A percentile compares a stretch with the other conserved stretches of the same genome.
Evolutionary conservation across 1,140 invertebrate genomes (phyloP).

Genomic region (Cyclargus thomasi): DNA sequence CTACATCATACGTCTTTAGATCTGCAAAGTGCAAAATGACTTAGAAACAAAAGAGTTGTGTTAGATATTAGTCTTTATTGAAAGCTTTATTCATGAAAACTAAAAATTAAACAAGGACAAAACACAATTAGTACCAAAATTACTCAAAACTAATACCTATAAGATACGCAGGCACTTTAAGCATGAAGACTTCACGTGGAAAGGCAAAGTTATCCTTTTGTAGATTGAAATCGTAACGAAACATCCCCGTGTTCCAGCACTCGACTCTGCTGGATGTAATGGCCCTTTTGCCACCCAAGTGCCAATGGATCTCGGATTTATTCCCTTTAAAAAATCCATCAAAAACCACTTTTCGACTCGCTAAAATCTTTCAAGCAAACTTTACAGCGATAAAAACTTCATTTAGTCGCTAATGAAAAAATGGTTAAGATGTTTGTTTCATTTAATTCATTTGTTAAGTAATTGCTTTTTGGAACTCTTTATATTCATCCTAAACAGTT

Average conservation of each 20-base stretch:
- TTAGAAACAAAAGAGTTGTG: no score
- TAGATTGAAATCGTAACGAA: slow-evolving; percentile 21
- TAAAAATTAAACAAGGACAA: no score
- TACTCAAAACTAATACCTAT: background rate
- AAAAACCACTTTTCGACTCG: slow-evolving; percentile 25
- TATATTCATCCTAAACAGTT: no score
- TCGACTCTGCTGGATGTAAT: slow-evolving; percentile 17
- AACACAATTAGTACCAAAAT: no score
- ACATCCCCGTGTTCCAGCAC: slow-evolving; percentile 14
- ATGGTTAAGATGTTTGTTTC: slow-evolving; percentile 9
- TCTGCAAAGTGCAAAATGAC: no score
- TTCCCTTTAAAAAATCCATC: slow-evolving; percentile 31
- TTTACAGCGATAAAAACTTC: slow-evolving; percentile 23
- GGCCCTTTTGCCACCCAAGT: slow-evolving; percentile 21
- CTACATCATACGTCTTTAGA: no score
- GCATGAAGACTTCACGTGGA: slow-evolving; percentile 16
- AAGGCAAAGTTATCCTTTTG: slow-evolving; percentile 14
- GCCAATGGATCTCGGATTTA: slow-evolving; percentile 25
- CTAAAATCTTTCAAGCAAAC: slow-evolving; percentile 18
- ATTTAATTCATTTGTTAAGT: no score
- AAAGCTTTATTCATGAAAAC: no score
- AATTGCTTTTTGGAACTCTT: no score
- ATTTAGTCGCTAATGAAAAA: slow-evolving; percentile 21
- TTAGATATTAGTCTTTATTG: no score
- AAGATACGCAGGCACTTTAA: slow-evolving; percentile 9